These are phyloP conservation scores for Toxonevra muliebris DNA, from an alignment of 2,888 invertebrate genomes.

Conservation along the genomic window DNA sequence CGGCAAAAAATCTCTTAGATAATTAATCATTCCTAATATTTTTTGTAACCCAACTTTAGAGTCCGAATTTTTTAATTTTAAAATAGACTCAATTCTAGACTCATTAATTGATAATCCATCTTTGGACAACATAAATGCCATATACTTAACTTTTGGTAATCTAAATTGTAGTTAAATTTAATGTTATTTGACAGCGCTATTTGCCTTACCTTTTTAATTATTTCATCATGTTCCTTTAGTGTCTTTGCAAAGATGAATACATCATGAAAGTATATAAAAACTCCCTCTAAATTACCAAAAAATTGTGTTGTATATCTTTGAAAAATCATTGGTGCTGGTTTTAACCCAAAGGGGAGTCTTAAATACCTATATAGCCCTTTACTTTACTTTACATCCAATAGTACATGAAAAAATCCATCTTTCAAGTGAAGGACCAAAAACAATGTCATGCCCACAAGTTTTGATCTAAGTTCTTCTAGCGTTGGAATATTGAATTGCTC, in stretches of 20 bases:
- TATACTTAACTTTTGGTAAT: no score
- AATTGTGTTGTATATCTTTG: constrained; percentile 39
- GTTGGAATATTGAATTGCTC: constrained; percentile 23
- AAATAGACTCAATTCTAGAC: neutral
- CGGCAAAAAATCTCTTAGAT: no score
- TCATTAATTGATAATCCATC: constrained; percentile 1
- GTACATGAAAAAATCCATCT: constrained; percentile 32
- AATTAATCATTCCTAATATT: no score
- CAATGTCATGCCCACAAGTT: constrained; percentile 21
- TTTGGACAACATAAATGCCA: constrained; percentile 6
- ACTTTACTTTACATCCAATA: constrained; percentile 26
- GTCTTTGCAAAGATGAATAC: constrained; percentile 30
- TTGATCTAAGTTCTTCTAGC: constrained; percentile 24
- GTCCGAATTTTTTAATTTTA: constrained; percentile 2
- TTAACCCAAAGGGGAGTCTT: no score
- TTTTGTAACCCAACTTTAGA: constrained; percentile 1
- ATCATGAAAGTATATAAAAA: constrained; percentile 31
- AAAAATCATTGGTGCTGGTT: constrained; percentile 34
- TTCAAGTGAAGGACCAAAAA: constrained; percentile 33
- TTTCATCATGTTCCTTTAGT: constrained; percentile 34
- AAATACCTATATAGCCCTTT: no score
- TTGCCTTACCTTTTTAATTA: constrained; percentile 36
- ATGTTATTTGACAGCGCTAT: constrained; percentile 6
- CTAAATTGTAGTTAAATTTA: no score
- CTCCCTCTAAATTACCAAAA: constrained; percentile 22